phyloP scores from a whole-genome alignment of 2,888 invertebrate genomes.

The Desoria tigrina region DNA sequence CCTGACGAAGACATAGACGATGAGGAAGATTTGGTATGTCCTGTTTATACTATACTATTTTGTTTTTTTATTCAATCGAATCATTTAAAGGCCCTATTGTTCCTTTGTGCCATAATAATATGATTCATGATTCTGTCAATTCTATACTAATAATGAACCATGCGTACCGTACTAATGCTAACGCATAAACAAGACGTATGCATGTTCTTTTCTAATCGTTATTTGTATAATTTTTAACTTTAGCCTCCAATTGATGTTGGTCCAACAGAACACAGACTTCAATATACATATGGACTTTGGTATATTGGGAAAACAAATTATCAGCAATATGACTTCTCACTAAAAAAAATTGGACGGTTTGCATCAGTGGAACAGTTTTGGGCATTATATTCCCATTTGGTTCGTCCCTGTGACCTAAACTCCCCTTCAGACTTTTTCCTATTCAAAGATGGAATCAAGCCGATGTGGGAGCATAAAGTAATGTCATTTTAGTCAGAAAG shows the following conservation, averaged over 20 bases:
- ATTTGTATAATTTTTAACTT: constrained; percentile 44
- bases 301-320: constrained; percentile 69
- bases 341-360: constrained; percentile 84
- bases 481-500: not conserved
- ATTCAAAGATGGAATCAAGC: constrained; percentile 96
- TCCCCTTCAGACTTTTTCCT: constrained; percentile 91
- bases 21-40: constrained; percentile 53
- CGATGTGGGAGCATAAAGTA: constrained; percentile 86
- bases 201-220: no score
- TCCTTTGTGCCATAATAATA: no score
- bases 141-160: no score
- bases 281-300: constrained; percentile 91
- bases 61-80: no score
- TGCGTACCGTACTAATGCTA: no score
- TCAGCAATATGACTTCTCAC: constrained; percentile 71
- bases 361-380: constrained; percentile 97
- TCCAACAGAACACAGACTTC: constrained; percentile 84
- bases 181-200: no score
- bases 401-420: constrained; percentile 70
- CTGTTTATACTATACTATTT: no score
- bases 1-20: constrained; percentile 52
- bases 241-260: constrained; percentile 71
- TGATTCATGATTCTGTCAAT: no score
- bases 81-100: no score
- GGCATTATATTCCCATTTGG: constrained; percentile 87